These are phyloP conservation scores for Caracal caracal DNA, from an alignment of 2,113 vertebrate genomes.

Conservation along the genomic window DNA sequence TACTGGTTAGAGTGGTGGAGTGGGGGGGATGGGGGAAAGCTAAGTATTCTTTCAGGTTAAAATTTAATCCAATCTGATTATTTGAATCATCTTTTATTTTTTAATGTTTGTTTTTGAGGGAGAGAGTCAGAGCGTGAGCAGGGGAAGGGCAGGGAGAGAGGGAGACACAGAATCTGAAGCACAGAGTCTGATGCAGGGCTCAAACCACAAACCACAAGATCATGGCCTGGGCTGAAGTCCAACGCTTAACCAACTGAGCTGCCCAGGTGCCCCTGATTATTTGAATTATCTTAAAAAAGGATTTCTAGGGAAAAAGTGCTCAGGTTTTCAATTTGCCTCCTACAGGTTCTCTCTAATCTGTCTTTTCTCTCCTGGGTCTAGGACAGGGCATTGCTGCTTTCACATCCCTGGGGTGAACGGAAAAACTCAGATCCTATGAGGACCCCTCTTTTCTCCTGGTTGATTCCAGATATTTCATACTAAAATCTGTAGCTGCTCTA, in stretches of 20 bases:
- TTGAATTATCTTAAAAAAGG: neutral
- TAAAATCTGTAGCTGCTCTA: neutral
- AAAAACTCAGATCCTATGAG: neutral
- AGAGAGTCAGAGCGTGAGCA: too few relatives aligned
- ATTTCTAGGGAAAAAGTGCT: neutral
- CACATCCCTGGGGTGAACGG: neutral
- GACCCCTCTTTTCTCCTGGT: neutral
- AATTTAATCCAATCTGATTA: neutral
- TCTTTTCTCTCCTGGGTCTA: neutral
- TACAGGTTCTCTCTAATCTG: neutral
- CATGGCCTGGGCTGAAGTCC: too few relatives aligned
- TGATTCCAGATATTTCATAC: neutral
- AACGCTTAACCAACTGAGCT: too few relatives aligned
- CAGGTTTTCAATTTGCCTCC: neutral
- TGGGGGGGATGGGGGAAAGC: neutral
- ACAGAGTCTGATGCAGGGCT: too few relatives aligned
- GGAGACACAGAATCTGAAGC: too few relatives aligned
- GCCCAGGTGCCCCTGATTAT: neutral
- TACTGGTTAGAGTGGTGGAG: neutral
- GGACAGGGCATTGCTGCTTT: neutral
- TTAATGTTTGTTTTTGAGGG: too few relatives aligned
- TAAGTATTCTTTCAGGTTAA: neutral
- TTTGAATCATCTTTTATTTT: neutral
- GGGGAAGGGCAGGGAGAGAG: too few relatives aligned
- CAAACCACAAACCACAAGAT: too few relatives aligned